phyloP scores from a whole-genome alignment of 2,888 invertebrate genomes.

The Andrena praecox region DNA sequence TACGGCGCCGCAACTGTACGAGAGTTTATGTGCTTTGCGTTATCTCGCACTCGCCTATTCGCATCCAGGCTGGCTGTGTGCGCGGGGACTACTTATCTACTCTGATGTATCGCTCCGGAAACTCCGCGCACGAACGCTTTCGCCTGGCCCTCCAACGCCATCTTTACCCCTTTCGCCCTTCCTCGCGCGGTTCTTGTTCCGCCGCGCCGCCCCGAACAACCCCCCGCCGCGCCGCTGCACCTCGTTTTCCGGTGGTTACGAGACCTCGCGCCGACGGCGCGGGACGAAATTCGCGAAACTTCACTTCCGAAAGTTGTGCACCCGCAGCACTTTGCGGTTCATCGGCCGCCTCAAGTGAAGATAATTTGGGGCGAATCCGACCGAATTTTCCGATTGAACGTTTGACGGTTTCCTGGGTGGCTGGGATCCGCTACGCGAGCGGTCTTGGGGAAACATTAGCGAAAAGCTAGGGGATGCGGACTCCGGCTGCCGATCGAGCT shows the following conservation, averaged over 20 bases:
- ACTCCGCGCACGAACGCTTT: slow-evolving; percentile 59
- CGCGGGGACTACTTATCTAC: slow-evolving; percentile 64
- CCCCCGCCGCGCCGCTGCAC: slow-evolving; percentile 36
- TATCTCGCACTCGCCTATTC: slow-evolving; percentile 65
- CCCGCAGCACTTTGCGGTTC: slow-evolving; percentile 71
- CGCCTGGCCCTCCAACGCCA: slow-evolving; percentile 34
- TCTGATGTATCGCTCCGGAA: slow-evolving; percentile 69
- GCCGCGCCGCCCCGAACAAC: not conserved
- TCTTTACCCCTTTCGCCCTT: slow-evolving; percentile 14
- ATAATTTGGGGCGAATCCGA: slow-evolving; percentile 66
- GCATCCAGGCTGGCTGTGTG: slow-evolving; percentile 55
- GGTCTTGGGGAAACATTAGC: too few species aligned
- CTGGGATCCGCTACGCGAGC: not conserved
- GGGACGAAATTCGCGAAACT: slow-evolving; percentile 70
- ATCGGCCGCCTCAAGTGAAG: slow-evolving; percentile 67
- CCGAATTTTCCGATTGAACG: slow-evolving; percentile 58
- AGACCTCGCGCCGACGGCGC: slow-evolving; percentile 59
- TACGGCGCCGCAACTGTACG: slow-evolving; percentile 48
- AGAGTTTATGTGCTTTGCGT: slow-evolving; percentile 66
- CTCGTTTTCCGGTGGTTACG: slow-evolving; percentile 66
- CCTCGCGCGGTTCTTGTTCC: slow-evolving; percentile 9
- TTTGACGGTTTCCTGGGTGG: slow-evolving; percentile 3
- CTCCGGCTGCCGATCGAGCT: too few species aligned
- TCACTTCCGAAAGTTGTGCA: slow-evolving; percentile 70
- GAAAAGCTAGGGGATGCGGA: too few species aligned